A percentile compares a stretch with the other conserved stretches of the same genome.
Evolutionary conservation across 2,113 vertebrate species (phyloP).

Genomic region (Motacilla alba): DNA sequence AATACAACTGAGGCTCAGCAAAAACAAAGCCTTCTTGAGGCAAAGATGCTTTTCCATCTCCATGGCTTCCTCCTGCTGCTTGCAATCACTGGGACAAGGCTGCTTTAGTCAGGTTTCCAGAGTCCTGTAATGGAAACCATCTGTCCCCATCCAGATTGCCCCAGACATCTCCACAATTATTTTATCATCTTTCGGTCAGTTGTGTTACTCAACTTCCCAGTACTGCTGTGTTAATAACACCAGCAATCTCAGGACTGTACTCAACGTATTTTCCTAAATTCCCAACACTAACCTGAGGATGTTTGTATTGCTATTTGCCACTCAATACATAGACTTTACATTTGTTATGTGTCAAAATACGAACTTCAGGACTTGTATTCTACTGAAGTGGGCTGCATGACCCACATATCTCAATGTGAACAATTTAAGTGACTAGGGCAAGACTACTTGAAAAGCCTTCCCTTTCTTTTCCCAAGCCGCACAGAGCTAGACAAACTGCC

Average conservation of each 20-base stretch:
- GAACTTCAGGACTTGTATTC: neutral
- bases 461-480: neutral
- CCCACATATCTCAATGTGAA: neutral
- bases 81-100: neutral
- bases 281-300: neutral
- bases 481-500: neutral
- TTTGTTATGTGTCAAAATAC: neutral
- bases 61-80: neutral
- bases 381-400: neutral
- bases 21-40: neutral
- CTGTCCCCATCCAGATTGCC: neutral
- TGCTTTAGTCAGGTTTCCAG: neutral
- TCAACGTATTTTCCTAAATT: neutral
- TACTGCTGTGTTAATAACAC: neutral
- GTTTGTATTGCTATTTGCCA: neutral
- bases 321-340: neutral
- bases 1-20: neutral
- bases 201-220: neutral
- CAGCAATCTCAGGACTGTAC: neutral
- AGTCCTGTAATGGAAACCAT: neutral
- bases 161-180: neutral
- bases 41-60: neutral
- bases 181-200: neutral
- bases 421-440: neutral
- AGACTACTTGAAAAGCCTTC: neutral